Conservation (phyloP, 2,113 vertebrate genomes). For the Rhegmatorhina hoffmannsi region DNA sequence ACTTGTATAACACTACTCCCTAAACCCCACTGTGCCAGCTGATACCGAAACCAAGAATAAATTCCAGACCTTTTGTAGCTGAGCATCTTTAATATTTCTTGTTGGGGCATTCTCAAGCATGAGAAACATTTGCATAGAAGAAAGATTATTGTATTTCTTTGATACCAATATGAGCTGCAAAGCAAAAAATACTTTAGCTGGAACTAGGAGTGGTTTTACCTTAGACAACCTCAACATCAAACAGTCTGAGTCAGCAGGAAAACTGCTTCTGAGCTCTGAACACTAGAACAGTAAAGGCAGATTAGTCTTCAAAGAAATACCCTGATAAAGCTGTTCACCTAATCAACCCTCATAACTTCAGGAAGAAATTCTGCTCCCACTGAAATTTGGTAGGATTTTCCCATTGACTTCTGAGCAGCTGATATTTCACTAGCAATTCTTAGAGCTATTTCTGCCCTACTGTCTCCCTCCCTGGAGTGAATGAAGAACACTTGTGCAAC, state of each 20-base stretch:
- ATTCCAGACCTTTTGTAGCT: background rate
- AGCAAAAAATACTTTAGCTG: background rate
- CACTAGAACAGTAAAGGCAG: background rate
- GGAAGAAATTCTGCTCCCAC: background rate
- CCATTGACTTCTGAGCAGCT: background rate
- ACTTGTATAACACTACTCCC: background rate
- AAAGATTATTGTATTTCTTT: background rate
- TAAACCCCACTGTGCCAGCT: background rate
- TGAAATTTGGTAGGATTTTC: background rate
- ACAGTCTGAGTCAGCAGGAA: background rate
- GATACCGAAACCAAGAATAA: background rate
- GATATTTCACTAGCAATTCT: background rate
- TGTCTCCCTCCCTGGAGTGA: background rate
- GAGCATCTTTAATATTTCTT: background rate
- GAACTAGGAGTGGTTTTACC: background rate
- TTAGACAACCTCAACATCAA: background rate
- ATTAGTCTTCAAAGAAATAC: background rate
- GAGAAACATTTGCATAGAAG: background rate
- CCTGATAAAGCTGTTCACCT: background rate
- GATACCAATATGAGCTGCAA: background rate
- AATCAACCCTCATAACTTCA: background rate
- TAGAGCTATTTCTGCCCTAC: background rate
- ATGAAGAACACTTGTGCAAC: background rate
- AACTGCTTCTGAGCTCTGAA: background rate
- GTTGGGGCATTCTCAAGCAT: background rate